Conservation (phyloP, 2,113 vertebrate genomes). For the Romanogobio albipinnatus region DNA sequence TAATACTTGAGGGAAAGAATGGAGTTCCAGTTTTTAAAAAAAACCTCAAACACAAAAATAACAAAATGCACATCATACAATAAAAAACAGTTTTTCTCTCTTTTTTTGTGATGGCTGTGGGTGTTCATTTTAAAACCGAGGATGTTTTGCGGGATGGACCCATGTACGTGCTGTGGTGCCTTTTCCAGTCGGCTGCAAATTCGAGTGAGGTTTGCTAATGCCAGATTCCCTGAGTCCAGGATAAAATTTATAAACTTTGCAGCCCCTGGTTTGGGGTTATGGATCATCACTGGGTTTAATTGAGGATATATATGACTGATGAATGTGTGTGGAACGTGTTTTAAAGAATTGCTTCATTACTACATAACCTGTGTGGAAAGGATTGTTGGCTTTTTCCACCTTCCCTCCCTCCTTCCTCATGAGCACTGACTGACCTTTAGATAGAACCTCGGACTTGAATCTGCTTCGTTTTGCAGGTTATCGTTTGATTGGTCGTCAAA, state of each 20-base stretch:
- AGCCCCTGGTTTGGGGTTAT: conserved; percentile 29
- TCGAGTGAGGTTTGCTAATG: conserved; percentile 46
- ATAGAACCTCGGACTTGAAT: conserved; percentile 68
- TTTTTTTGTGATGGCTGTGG: conserved; percentile 51
- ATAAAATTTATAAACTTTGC: conserved; percentile 43
- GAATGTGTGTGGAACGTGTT: conserved; percentile 65
- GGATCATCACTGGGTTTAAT: conserved; percentile 69
- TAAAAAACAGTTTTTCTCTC: conserved; percentile 38
- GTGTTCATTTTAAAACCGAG: conserved; percentile 52
- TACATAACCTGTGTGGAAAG: conserved; percentile 73
- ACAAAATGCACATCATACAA: conserved; percentile 44
- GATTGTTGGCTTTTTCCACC: conserved; percentile 64
- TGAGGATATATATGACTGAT: conserved; percentile 75
- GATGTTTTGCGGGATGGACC: conserved; percentile 49
- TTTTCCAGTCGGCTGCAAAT: conserved; percentile 61
- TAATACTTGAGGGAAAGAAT: conserved; percentile 67
- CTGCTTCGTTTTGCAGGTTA: conserved; percentile 63
- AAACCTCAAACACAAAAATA: conserved; percentile 26
- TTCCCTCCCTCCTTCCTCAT: not conserved
- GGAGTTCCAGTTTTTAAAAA: conserved; percentile 74
- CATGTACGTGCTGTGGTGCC: conserved; percentile 61
- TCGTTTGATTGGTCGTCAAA: conserved; percentile 64
- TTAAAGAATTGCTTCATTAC: conserved; percentile 71
- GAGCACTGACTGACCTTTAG: conserved; percentile 32
- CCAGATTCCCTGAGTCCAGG: conserved; percentile 28